Evolutionary conservation across 2,797 vertebrate species (phyloP).

Genomic region (Tarsius wallacei): DNA sequence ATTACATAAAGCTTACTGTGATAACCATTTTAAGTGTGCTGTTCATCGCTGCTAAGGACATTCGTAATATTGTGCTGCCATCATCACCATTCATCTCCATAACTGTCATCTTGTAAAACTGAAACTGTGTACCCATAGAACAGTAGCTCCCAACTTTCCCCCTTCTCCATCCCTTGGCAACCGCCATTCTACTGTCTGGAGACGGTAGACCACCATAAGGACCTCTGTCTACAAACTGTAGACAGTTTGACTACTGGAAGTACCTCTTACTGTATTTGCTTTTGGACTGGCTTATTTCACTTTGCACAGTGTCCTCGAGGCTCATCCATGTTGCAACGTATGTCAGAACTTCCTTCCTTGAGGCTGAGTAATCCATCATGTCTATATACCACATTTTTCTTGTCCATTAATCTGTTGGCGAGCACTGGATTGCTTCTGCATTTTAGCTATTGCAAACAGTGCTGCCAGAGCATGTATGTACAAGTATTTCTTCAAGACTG

Average conservation of each 20-base stretch:
- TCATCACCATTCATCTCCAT: background rate
- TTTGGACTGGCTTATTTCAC: no score
- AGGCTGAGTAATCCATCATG: background rate
- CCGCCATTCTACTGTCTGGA: background rate
- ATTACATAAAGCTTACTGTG: background rate
- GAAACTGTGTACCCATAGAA: background rate
- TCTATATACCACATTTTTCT: background rate
- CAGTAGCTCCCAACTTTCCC: background rate
- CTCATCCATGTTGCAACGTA: background rate
- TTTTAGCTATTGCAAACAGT: background rate
- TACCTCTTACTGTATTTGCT: background rate
- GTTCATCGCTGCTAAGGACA: background rate
- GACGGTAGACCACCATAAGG: no score
- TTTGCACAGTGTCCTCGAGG: background rate
- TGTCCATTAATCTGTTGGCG: background rate
- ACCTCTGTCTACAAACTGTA: no score
- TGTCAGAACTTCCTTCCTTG: background rate
- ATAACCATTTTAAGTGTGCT: background rate
- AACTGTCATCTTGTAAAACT: background rate
- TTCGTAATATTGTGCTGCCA: background rate
- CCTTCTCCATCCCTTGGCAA: rapidly evolving
- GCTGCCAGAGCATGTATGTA: background rate
- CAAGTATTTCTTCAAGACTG: background rate
- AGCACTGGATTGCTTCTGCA: background rate
- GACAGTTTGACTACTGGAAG: background rate